phyloP scores from a whole-genome alignment of 2,888 invertebrate genomes.

The Adineta ricciae region DNA sequence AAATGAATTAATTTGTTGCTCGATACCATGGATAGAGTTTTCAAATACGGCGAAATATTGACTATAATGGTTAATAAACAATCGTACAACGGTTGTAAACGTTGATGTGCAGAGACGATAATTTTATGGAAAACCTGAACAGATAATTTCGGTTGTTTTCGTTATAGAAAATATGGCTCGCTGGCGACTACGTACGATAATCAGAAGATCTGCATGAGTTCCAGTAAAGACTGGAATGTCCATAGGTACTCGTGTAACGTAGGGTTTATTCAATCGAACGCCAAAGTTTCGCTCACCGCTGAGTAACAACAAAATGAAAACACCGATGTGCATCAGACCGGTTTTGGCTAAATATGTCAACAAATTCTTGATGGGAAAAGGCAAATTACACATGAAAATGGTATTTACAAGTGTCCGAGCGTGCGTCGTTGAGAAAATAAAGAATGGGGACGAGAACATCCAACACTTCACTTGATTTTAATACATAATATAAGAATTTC shows the following conservation, averaged over 20 bases:
- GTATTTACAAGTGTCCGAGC: slow-evolving; percentile 87
- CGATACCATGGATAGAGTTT: slow-evolving; percentile 96
- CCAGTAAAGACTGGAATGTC: slow-evolving; percentile 95
- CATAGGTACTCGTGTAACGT: slow-evolving; percentile 87
- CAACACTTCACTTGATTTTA: slow-evolving; percentile 93
- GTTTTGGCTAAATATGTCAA: slow-evolving; percentile 82
- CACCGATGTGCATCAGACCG: slow-evolving; percentile 96
- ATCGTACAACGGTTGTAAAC: slow-evolving; percentile 92
- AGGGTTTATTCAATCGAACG: slow-evolving; percentile 96
- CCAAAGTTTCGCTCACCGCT: slow-evolving; percentile 98
- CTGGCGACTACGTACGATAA: slow-evolving; percentile 61
- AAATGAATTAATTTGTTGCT: slow-evolving; percentile 93
- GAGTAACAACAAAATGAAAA: slow-evolving; percentile 87
- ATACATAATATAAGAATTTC: slow-evolving; percentile 96
- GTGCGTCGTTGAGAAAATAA: slow-evolving; percentile 89
- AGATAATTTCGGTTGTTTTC: not conserved
- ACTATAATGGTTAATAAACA: slow-evolving; percentile 93
- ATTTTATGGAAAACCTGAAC: slow-evolving; percentile 57
- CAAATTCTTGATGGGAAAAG: no score
- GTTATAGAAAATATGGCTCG: not conserved
- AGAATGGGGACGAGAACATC: slow-evolving; percentile 93
- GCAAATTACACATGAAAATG: no score
- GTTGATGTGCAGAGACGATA: slow-evolving; percentile 93
- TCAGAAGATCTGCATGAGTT: slow-evolving; percentile 90
- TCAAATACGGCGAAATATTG: slow-evolving; percentile 95